phyloP scores from a whole-genome alignment of 2,113 vertebrate species.

The Ammospiza nelsoni region DNA sequence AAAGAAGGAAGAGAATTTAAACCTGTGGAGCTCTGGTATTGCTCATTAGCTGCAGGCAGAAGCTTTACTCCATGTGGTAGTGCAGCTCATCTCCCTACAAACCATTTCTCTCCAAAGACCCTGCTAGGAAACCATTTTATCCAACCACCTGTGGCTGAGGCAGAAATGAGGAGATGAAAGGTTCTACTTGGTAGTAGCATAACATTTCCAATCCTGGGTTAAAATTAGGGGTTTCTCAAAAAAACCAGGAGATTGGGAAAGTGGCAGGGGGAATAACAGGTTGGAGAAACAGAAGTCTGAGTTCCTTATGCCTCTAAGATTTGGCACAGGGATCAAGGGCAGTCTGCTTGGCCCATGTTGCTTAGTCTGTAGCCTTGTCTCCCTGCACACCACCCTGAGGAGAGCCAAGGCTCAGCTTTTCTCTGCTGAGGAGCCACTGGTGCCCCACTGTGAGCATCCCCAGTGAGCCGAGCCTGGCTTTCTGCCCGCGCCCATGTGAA shows the following conservation, averaged over 20 bases:
- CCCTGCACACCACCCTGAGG: background rate
- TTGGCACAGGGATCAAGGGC: background rate
- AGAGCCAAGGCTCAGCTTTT: background rate
- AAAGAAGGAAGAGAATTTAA: background rate
- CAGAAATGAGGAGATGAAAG: background rate
- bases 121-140: background rate
- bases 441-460: background rate
- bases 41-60: background rate
- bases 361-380: background rate
- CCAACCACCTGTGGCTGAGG: background rate
- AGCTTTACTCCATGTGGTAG: background rate
- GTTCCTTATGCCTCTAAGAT: background rate
- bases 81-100: background rate
- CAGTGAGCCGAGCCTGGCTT: background rate
- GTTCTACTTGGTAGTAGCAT: background rate
- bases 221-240: background rate
- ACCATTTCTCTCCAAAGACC: background rate
- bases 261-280: background rate
- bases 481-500: rapidly evolving
- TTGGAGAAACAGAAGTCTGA: background rate
- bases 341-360: background rate
- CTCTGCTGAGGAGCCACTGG: background rate
- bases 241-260: background rate
- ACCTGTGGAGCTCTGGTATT: background rate
- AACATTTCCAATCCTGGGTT: background rate